Evolutionary conservation across 2,888 invertebrate genomes (phyloP).

Genomic region (Dynastes maya): DNA sequence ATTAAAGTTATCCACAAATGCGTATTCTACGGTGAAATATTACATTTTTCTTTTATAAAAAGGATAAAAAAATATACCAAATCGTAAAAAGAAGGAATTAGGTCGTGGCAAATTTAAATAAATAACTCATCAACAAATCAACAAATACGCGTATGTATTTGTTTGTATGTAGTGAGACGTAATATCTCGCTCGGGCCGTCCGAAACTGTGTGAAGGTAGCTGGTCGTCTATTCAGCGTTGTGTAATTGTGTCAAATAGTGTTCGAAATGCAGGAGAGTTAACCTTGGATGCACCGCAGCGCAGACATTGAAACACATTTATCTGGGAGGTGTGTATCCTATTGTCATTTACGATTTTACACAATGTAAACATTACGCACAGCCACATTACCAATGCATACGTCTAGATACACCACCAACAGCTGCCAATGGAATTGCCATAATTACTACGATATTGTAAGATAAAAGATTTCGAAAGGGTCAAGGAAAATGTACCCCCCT

Average conservation of each 20-base stretch:
- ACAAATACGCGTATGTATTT: conserved; percentile 12
- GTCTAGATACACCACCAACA: background rate
- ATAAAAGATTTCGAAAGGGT: conserved; percentile 31
- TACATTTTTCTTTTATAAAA: too few species aligned
- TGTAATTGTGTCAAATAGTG: conserved; percentile 62
- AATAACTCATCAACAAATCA: conserved; percentile 13
- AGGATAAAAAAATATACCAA: too few species aligned
- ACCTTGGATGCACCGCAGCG: conserved; percentile 60
- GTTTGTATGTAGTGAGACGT: background rate
- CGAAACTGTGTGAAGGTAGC: conserved; percentile 49
- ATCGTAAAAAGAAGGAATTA: background rate
- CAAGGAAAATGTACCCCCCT: conserved; percentile 41
- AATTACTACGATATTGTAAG: background rate
- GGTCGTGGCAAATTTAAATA: conserved; percentile 25
- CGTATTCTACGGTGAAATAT: too few species aligned
- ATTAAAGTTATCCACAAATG: too few species aligned
- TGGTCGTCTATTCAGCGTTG: conserved; percentile 52
- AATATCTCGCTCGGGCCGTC: background rate
- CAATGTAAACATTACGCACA: background rate
- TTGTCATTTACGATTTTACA: background rate
- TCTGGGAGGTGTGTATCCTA: conserved; percentile 56
- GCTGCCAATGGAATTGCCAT: too few species aligned
- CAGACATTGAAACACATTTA: conserved; percentile 59
- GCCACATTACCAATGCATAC: background rate
- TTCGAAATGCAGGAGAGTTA: conserved; percentile 60